These are phyloP conservation scores for Pararge aegeria DNA, from an alignment of 1,140 invertebrate genomes.

Conservation along the genomic window DNA sequence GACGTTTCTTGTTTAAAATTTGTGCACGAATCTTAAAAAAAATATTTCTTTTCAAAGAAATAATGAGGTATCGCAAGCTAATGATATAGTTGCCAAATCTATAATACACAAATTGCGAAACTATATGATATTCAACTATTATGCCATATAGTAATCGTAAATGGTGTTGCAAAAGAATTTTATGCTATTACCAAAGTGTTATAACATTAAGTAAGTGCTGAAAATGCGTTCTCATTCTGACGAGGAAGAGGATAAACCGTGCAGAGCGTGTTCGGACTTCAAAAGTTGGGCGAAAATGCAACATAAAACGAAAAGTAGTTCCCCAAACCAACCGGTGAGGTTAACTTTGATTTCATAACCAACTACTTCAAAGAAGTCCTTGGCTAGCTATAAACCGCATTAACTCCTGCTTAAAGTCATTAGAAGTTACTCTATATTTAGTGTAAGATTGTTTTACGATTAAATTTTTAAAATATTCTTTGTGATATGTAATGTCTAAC, in stretches of 20 bases:
- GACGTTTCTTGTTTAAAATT: too few species aligned
- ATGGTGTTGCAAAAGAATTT: slow-evolving; percentile 37
- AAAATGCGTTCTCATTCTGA: slow-evolving; percentile 50
- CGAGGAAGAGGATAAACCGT: slow-evolving; percentile 77
- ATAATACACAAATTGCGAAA: not conserved
- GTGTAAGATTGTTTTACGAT: too few species aligned
- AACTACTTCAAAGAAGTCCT: slow-evolving; percentile 20
- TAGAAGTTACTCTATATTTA: too few species aligned
- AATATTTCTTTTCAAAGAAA: not conserved
- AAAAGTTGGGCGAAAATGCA: slow-evolving; percentile 86
- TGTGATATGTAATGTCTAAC: too few species aligned
- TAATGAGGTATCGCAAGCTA: not conserved
- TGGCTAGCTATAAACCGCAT: not conserved
- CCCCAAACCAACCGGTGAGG: slow-evolving; percentile 56
- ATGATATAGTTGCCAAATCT: not conserved
- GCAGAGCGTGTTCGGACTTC: slow-evolving; percentile 87
- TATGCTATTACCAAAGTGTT: slow-evolving; percentile 28
- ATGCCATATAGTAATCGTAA: slow-evolving; percentile 14
- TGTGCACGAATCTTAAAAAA: not conserved
- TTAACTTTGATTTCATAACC: slow-evolving; percentile 46
- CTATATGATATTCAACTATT: slow-evolving; percentile 1
- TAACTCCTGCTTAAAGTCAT: too few species aligned
- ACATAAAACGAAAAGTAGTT: slow-evolving; percentile 53
- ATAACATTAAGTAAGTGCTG: slow-evolving; percentile 25
- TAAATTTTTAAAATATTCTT: too few species aligned